phyloP scores from a whole-genome alignment of 2,888 invertebrate species.

The Lydus trimaculatus region DNA sequence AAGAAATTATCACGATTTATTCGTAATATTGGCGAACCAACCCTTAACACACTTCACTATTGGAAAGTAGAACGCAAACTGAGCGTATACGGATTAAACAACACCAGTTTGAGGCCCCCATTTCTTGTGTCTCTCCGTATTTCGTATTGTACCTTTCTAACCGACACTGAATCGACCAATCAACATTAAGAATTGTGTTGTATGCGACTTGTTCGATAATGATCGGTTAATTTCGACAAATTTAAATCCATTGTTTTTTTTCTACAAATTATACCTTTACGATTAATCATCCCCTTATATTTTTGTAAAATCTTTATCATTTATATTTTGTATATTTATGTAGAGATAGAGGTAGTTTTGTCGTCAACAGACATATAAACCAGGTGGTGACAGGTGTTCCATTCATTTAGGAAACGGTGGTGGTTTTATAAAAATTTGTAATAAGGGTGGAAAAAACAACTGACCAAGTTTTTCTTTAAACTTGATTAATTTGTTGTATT shows the following conservation, averaged over 20 bases:
- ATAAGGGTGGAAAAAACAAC: too few species aligned
- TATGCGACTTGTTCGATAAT: neutral
- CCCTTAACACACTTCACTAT: neutral
- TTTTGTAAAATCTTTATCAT: too few species aligned
- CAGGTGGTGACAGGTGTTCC: neutral
- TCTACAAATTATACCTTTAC: neutral
- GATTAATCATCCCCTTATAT: conserved; percentile 1
- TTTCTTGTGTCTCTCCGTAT: neutral
- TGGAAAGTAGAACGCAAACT: neutral
- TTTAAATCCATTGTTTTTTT: neutral
- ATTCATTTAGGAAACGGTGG: too few species aligned
- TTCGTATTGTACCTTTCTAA: neutral
- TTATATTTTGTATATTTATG: conserved; percentile 17
- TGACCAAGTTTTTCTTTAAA: too few species aligned
- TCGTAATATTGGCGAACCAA: too few species aligned
- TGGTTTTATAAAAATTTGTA: too few species aligned
- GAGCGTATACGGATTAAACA: neutral
- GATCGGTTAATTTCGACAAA: neutral
- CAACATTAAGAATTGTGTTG: neutral
- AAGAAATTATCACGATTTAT: neutral
- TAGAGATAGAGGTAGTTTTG: conserved; percentile 23
- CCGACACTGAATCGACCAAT: neutral
- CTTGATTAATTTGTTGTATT: too few species aligned
- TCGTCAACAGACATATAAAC: conserved; percentile 2
- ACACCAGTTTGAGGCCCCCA: neutral